phyloP scores from a whole-genome alignment of 2,888 invertebrate genomes.

The Herminia tarsipennalis region DNA sequence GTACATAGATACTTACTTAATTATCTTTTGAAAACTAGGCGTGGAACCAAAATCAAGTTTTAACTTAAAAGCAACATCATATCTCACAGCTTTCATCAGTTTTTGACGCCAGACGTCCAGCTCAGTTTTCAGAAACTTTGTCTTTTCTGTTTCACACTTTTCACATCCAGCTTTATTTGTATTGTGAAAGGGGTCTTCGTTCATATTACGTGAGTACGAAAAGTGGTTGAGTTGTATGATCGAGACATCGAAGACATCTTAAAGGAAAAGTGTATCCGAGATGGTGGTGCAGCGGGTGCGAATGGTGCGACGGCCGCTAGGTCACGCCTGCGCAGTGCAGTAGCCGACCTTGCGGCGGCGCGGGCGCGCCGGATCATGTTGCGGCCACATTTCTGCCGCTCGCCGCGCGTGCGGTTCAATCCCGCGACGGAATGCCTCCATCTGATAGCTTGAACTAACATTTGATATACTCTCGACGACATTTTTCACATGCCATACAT shows the following conservation, averaged over 20 bases:
- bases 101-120: too few relatives aligned
- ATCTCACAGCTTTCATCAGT: too few relatives aligned
- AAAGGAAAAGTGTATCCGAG: constrained; percentile 5
- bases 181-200: too few relatives aligned
- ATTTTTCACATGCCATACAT: constrained; percentile 67
- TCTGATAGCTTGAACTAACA: constrained; percentile 73
- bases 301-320: constrained; percentile 47
- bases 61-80: too few relatives aligned
- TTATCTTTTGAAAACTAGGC: too few relatives aligned
- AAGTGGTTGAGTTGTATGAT: not conserved
- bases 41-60: too few relatives aligned
- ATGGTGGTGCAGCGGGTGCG: constrained; percentile 9
- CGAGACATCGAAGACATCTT: not conserved
- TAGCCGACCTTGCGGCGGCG: constrained; percentile 79
- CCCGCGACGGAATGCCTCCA: constrained; percentile 79
- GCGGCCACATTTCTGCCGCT: constrained; percentile 77
- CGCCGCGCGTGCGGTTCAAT: constrained; percentile 78
- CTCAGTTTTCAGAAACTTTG: too few relatives aligned
- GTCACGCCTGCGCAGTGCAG: constrained; percentile 76
- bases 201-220: not conserved
- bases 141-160: too few relatives aligned
- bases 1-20: too few relatives aligned
- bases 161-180: too few relatives aligned
- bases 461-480: constrained; percentile 73
- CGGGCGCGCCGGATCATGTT: constrained; percentile 65